Evolutionary conservation across 2,888 invertebrate species (phyloP).

Genomic region (Agriopis leucophaearia): DNA sequence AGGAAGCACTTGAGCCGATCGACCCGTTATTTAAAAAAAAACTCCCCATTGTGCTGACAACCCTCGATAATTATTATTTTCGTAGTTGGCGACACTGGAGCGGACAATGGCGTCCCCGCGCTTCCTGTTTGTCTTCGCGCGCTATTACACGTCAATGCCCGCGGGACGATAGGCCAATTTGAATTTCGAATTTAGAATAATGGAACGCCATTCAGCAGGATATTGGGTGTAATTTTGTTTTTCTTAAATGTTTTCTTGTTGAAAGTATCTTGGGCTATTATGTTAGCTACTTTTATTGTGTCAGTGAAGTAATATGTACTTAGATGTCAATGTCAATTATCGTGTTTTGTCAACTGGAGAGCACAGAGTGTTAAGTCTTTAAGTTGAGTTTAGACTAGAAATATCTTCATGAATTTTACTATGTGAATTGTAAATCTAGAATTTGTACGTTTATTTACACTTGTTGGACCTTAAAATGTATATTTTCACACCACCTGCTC

Average conservation of each 20-base stretch:
- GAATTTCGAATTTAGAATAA: slow-evolving; percentile 80
- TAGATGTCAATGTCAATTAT: slow-evolving; percentile 14
- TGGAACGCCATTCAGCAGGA: slow-evolving; percentile 70
- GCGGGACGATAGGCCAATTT: slow-evolving; percentile 82
- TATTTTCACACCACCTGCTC: no score
- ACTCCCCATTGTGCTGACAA: slow-evolving; percentile 71
- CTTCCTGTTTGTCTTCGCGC: slow-evolving; percentile 86
- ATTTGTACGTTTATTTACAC: not conserved
- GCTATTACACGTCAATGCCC: slow-evolving; percentile 85
- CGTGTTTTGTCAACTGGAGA: not conserved
- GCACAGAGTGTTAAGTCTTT: not conserved
- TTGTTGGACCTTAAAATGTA: not conserved
- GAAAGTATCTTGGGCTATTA: slow-evolving; percentile 46
- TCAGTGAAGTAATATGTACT: slow-evolving; percentile 12
- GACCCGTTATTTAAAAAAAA: slow-evolving; percentile 80
- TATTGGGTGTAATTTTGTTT: slow-evolving; percentile 76
- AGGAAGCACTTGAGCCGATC: slow-evolving; percentile 84
- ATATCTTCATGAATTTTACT: no score
- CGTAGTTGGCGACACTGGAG: slow-evolving; percentile 84
- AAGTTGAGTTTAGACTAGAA: not conserved
- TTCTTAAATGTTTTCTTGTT: slow-evolving; percentile 52
- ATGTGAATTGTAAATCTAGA: no score
- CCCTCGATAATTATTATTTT: slow-evolving; percentile 86
- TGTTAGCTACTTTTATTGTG: slow-evolving; percentile 41
- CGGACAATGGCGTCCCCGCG: slow-evolving; percentile 78